Conservation (phyloP, 2,888 invertebrate species). For the Tinea semifulvella region DNA sequence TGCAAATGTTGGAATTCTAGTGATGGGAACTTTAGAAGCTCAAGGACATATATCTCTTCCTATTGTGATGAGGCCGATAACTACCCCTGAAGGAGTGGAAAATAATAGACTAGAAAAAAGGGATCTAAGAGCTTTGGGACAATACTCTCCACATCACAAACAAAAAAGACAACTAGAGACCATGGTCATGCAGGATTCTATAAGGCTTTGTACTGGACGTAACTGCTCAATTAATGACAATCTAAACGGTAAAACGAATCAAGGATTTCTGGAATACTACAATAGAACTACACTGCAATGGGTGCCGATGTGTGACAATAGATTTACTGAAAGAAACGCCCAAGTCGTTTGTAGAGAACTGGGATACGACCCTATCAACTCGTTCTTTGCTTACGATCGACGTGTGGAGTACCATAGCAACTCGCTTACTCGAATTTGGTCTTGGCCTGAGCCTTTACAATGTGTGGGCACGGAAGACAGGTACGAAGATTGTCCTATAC, state of each 20-base stretch:
- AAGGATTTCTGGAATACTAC: conserved; percentile 95
- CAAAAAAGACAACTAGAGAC: conserved; percentile 65
- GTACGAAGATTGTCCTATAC: conserved; percentile 85
- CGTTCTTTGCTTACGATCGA: conserved; percentile 86
- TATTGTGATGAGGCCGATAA: conserved; percentile 79
- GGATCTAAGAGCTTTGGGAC: conserved; percentile 29
- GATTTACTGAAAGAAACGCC: conserved; percentile 96
- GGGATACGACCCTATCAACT: conserved; percentile 88
- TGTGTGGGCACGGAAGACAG: conserved; percentile 79
- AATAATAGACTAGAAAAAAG: conserved; percentile 45
- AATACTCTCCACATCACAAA: conserved; percentile 43
- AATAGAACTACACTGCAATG: conserved; percentile 95
- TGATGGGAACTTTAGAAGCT: conserved; percentile 89
- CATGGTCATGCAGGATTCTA: conserved; percentile 67
- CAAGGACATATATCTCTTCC: conserved; percentile 79
- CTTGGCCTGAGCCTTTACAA: conserved; percentile 94
- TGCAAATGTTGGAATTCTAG: conserved; percentile 94
- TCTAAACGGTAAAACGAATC: conserved; percentile 59
- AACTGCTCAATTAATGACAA: conserved; percentile 72
- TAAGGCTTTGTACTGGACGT: conserved; percentile 80
- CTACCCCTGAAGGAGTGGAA: conserved; percentile 39
- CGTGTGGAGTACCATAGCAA: conserved; percentile 91
- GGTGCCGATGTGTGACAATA: conserved; percentile 95
- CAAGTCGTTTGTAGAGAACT: conserved; percentile 95
- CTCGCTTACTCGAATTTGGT: conserved; percentile 87